These are phyloP conservation scores for Rhyacophila evoluta DNA, from an alignment of 2,888 invertebrate genomes.

Conservation along the genomic window DNA sequence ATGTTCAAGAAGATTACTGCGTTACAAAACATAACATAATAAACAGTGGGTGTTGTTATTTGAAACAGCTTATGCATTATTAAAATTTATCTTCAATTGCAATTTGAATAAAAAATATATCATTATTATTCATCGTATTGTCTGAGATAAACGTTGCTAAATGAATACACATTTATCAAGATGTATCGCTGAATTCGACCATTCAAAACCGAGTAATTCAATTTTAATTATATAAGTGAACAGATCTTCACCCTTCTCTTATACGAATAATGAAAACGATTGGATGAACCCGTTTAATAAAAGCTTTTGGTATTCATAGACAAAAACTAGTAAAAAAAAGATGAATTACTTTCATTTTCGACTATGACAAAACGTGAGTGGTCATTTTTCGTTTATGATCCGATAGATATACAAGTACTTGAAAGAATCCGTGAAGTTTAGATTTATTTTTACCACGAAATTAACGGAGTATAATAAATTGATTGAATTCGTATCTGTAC, in stretches of 20 bases:
- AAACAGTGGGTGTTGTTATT: no score
- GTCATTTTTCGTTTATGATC: neutral
- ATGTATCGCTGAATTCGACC: neutral
- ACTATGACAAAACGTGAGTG: constrained; percentile 22
- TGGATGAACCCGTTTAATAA: neutral
- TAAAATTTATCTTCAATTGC: no score
- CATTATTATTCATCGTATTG: no score
- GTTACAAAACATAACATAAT: no score
- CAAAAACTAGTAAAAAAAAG: neutral
- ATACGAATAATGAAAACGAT: neutral
- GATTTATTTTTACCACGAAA: no score
- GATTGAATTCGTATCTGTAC: no score
- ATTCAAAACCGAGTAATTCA: neutral
- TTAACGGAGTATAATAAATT: no score
- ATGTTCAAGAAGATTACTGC: no score
- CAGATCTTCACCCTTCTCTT: constrained; percentile 10
- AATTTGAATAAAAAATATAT: neutral
- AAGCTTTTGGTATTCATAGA: constrained; percentile 18
- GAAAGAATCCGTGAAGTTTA: neutral
- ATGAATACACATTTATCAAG: neutral
- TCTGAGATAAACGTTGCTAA: neutral
- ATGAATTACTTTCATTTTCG: neutral
- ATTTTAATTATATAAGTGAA: neutral
- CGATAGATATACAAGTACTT: neutral
- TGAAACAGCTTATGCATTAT: no score